A percentile compares a stretch with the other conserved stretches of the same genome.
phyloP scores from a whole-genome alignment of 2,797 vertebrate genomes.

The Helicolenus hilgendorfi region DNA sequence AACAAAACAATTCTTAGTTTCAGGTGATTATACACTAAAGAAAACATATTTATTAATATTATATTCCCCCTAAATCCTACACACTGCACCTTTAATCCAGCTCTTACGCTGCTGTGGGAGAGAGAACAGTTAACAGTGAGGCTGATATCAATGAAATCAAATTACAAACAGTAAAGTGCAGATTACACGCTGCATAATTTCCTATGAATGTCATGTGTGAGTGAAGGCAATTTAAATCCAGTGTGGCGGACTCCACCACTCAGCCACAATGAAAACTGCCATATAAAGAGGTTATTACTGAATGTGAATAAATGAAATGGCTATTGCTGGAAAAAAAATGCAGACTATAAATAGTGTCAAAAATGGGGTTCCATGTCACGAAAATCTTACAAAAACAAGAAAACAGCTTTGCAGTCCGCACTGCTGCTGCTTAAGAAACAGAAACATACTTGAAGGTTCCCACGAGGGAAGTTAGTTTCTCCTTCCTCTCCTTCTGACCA shows the following conservation, averaged over 20 bases:
- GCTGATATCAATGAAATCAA: background rate
- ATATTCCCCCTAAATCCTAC: too few relatives aligned
- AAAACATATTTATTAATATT: too few relatives aligned
- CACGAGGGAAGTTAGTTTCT: conserved; percentile 24
- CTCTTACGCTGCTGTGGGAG: too few relatives aligned
- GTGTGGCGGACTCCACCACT: background rate
- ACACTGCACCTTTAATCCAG: too few relatives aligned
- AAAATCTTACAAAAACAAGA: background rate
- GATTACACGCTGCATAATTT: background rate
- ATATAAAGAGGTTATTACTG: background rate
- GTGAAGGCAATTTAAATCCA: background rate
- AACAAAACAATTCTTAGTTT: too few relatives aligned
- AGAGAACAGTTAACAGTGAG: background rate
- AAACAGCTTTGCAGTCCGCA: background rate
- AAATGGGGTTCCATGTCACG: background rate
- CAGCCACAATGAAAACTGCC: background rate
- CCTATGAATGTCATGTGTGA: background rate
- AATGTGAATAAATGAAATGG: background rate
- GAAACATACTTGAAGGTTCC: background rate
- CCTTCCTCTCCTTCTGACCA: background rate
- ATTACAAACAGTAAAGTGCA: background rate
- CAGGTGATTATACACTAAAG: too few relatives aligned
- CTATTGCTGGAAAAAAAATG: background rate
- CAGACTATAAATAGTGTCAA: background rate
- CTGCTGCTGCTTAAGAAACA: conserved; percentile 12